These are phyloP conservation scores for Anarhynchus alexandrinus DNA, from an alignment of 2,113 vertebrate genomes.

Conservation along the genomic window DNA sequence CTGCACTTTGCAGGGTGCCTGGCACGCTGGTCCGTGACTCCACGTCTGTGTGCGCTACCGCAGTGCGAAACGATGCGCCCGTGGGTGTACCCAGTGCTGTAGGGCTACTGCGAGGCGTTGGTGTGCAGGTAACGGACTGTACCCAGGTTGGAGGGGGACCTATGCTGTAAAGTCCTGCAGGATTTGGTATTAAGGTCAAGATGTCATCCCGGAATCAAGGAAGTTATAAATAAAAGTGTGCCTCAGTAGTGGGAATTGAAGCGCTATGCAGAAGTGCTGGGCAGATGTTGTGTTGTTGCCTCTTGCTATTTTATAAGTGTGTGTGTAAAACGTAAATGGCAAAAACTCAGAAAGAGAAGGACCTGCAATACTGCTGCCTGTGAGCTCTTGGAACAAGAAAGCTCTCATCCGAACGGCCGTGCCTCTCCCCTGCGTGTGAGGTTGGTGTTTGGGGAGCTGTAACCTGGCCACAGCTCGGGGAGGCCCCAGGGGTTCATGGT, in stretches of 20 bases:
- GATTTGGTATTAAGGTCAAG: neutral
- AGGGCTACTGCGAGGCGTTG: rapidly evolving
- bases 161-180: neutral
- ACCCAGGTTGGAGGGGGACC: too few relatives aligned
- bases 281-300: neutral
- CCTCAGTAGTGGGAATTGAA: neutral
- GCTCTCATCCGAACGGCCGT: rapidly evolving
- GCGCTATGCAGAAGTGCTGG: neutral
- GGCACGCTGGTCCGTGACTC: neutral
- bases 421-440: neutral
- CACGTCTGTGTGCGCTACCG: rapidly evolving
- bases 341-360: neutral
- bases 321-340: neutral
- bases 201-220: neutral
- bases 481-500: rapidly evolving
- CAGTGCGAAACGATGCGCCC: rapidly evolving
- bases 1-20: neutral
- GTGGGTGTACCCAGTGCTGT: rapidly evolving
- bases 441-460: neutral
- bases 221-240: neutral
- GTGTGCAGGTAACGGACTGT: rapidly evolving
- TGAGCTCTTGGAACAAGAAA: neutral
- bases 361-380: neutral
- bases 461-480: neutral
- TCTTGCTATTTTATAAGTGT: neutral